Conservation (phyloP, 2,888 invertebrate species). For the Hirtodrosophila alboralis region DNA sequence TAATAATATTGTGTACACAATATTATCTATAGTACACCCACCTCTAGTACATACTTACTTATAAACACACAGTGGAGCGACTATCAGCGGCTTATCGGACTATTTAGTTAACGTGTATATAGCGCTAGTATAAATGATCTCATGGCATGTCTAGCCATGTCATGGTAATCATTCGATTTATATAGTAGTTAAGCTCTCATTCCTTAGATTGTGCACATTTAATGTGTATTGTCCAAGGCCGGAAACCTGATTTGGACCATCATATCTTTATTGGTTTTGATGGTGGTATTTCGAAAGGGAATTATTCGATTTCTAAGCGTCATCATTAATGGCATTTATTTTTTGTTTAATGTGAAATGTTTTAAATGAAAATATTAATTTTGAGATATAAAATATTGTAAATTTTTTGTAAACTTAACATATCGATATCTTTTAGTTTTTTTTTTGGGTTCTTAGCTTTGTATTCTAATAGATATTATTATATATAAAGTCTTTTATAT, state of each 20-base stretch:
- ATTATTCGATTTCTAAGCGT: conserved; percentile 23
- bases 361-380: not conserved
- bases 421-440: too few relatives aligned
- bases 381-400: too few relatives aligned
- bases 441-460: too few relatives aligned
- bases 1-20: conserved; percentile 7
- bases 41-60: conserved; percentile 18
- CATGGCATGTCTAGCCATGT: conserved; percentile 54
- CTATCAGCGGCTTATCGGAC: conserved; percentile 52
- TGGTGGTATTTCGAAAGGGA: too few relatives aligned
- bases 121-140: conserved; percentile 37
- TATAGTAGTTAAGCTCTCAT: not conserved
- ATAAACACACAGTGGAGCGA: conserved; percentile 21
- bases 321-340: conserved; percentile 21
- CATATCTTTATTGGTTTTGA: conserved; percentile 1
- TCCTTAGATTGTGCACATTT: conserved; percentile 21
- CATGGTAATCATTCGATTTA: conserved; percentile 56
- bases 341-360: not conserved
- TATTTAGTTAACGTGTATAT: conserved; percentile 40
- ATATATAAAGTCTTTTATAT: too few relatives aligned
- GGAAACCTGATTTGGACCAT: not conserved
- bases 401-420: too few relatives aligned
- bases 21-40: conserved; percentile 48
- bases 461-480: too few relatives aligned
- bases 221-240: conserved; percentile 40